Evolutionary conservation across 30 jellyfish, hydroid and myxozoan genomes (phyloP).

Genomic region (Euphysa ruthae): DNA sequence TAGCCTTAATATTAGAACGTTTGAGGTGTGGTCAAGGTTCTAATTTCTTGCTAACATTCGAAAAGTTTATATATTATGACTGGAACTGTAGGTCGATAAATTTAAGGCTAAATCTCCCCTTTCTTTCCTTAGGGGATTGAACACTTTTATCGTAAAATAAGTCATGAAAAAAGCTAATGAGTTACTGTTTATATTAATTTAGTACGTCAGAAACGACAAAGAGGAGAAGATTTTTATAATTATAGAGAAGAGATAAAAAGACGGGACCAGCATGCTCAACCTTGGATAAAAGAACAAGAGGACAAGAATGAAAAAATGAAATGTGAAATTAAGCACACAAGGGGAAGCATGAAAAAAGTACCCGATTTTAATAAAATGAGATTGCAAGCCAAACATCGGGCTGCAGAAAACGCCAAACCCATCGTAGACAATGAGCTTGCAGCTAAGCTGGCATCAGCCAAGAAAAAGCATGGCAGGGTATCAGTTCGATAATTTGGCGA

Average conservation of each 20-base stretch:
- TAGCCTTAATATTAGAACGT: too few relatives aligned
- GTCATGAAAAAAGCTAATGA: too few relatives aligned
- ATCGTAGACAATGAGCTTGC: constrained; percentile 30
- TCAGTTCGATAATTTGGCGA: background rate
- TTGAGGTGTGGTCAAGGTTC: too few relatives aligned
- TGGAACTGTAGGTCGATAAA: too few relatives aligned
- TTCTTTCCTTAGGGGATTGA: too few relatives aligned
- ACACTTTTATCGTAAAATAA: too few relatives aligned
- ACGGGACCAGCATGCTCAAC: constrained; percentile 28
- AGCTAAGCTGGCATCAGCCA: constrained; percentile 15
- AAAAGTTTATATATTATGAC: too few relatives aligned
- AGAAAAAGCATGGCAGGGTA: background rate
- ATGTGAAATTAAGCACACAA: constrained; percentile 3
- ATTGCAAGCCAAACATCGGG: constrained; percentile 19
- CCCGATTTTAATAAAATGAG: constrained; percentile 18
- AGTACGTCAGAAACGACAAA: constrained; percentile 21
- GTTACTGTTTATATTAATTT: too few relatives aligned
- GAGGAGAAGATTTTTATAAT: constrained; percentile 28
- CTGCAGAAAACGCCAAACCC: constrained; percentile 37
- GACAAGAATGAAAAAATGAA: constrained; percentile 23
- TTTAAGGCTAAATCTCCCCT: too few relatives aligned
- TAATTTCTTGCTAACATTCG: too few relatives aligned
- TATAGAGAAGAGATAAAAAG: constrained; percentile 12
- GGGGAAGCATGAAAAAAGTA: constrained; percentile 19
- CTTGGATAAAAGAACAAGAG: constrained; percentile 25